Evolutionary conservation across 2,113 vertebrate genomes (phyloP).

Genomic region (Caloenas nicobarica): DNA sequence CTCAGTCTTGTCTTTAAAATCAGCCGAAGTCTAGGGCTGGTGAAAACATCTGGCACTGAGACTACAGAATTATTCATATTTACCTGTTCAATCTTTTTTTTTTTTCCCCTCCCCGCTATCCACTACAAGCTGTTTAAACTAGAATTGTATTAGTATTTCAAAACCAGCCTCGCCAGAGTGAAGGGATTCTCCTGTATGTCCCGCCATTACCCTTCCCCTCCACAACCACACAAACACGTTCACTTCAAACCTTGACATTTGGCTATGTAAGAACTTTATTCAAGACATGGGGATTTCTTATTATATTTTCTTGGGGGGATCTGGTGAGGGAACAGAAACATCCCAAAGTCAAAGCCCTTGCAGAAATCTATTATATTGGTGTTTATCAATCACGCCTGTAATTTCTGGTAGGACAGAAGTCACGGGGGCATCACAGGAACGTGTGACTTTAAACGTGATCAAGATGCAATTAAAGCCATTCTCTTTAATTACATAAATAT

Average conservation of each 20-base stretch:
- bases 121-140: background rate
- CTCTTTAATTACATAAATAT: background rate
- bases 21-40: background rate
- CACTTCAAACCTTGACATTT: background rate
- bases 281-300: fast-evolving
- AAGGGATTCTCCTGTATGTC: background rate
- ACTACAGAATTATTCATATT: background rate
- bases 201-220: background rate
- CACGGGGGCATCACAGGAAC: background rate
- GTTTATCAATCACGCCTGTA: background rate
- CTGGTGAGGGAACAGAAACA: background rate
- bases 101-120: no score
- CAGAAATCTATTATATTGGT: background rate
- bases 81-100: background rate
- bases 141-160: background rate
- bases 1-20: background rate
- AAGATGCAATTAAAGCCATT: background rate
- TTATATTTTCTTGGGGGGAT: background rate
- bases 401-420: background rate
- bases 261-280: background rate
- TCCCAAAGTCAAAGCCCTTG: background rate
- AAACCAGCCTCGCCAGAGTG: background rate
- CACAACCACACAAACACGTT: fast-evolving
- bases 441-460: background rate
- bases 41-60: background rate